These are phyloP conservation scores for Balearica regulorum DNA, from an alignment of 2,797 vertebrate genomes.

Conservation along the genomic window DNA sequence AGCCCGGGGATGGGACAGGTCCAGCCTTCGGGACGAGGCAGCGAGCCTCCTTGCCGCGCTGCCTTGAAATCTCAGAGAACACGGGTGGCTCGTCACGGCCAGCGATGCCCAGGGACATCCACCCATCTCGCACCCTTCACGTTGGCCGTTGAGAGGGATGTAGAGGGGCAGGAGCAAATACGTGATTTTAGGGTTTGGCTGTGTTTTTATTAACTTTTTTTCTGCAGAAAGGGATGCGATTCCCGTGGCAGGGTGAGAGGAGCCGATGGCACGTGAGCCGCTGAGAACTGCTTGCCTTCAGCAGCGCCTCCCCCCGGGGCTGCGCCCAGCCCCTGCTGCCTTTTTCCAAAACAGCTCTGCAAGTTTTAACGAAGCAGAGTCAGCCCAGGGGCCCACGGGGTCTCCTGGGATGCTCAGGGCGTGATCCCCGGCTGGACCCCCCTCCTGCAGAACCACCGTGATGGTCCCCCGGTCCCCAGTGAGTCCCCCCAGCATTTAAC, in stretches of 20 bases:
- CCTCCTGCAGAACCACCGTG: neutral
- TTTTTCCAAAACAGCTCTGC: slow-evolving; percentile 58
- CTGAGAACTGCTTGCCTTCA: neutral
- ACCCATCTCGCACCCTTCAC: fast-evolving
- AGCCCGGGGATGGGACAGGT: neutral
- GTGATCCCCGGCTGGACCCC: too few species aligned
- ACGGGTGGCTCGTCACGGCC: neutral
- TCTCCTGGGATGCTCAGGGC: neutral
- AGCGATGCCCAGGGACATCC: neutral
- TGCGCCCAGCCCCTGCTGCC: neutral
- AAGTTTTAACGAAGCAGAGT: slow-evolving; percentile 27
- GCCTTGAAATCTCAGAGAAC: too few species aligned
- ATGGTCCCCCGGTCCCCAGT: fast-evolving
- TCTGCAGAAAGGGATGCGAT: neutral
- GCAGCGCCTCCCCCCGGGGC: neutral
- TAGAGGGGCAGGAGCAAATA: neutral
- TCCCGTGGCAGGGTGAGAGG: neutral
- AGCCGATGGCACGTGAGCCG: fast-evolving
- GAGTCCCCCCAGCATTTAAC: neutral
- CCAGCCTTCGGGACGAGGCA: neutral
- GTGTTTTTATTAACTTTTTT: neutral
- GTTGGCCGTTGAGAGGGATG: neutral
- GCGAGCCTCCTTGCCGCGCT: neutral
- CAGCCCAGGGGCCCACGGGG: neutral
- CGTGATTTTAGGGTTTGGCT: fast-evolving